Evolutionary conservation across 2,113 vertebrate species (phyloP).

Genomic region (Cavia porcellus): DNA sequence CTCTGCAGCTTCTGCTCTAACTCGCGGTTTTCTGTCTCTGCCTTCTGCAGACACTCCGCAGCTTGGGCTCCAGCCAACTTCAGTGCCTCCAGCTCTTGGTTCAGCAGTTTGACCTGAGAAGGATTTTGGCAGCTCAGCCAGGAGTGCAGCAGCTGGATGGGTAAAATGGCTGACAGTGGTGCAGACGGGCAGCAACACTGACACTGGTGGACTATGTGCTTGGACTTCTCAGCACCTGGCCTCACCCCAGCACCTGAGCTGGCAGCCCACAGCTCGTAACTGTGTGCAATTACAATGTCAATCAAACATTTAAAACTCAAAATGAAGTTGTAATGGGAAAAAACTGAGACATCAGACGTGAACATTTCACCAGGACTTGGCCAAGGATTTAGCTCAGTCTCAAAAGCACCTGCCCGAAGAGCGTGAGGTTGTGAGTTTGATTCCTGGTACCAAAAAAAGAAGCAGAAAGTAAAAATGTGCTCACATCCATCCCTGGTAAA

Average conservation of each 20-base stretch:
- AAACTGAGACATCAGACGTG: rapidly evolving
- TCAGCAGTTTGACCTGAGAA: slow-evolving; percentile 88
- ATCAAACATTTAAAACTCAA: background rate
- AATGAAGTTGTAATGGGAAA: background rate
- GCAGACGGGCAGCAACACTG: background rate
- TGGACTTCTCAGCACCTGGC: background rate
- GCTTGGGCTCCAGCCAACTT: slow-evolving; percentile 81
- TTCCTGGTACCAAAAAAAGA: no score
- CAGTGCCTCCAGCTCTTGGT: slow-evolving; percentile 85
- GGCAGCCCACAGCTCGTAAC: background rate
- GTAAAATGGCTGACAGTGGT: no score
- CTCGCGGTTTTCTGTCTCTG: slow-evolving; percentile 79
- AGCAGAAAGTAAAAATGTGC: background rate
- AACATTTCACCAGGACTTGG: no score
- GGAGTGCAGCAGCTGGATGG: background rate
- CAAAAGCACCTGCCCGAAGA: no score
- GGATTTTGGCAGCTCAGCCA: background rate
- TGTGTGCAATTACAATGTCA: background rate
- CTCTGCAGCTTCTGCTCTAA: slow-evolving; percentile 83
- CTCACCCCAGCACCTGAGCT: background rate
- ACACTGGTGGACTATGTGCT: no score
- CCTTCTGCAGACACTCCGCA: slow-evolving; percentile 80
- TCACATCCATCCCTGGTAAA: rapidly evolving
- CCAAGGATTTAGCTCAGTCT: no score
- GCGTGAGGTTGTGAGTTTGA: no score